Percentiles rank a stretch among this genome's conserved stretches.
Conservation (phyloP, 2,113 vertebrate species). For the Cranoglanis bouderius region DNA sequence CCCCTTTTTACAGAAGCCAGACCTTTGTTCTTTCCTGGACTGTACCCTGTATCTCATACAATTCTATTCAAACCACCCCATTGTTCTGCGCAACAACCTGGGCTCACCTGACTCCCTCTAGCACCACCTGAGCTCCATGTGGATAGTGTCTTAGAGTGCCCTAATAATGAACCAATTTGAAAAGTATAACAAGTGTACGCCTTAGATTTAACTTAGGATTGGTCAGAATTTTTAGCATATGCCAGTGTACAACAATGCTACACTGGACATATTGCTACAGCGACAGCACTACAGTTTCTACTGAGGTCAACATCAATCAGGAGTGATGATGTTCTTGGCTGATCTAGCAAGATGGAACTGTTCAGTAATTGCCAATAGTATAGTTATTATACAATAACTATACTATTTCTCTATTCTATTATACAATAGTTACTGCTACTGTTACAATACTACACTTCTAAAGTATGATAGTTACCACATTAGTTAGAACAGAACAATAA, state of each 20-base stretch:
- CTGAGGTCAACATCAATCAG: neutral
- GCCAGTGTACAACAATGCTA: neutral
- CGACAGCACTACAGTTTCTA: neutral
- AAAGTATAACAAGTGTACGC: neutral
- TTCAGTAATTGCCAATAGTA: neutral
- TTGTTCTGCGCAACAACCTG: neutral
- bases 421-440: neutral
- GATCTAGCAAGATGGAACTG: neutral
- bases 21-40: conserved; percentile 16
- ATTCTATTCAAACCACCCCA: neutral
- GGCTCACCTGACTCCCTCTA: conserved; percentile 1
- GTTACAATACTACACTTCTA: neutral
- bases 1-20: neutral
- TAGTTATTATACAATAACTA: neutral
- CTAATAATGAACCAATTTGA: neutral
- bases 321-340: neutral
- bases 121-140: neutral
- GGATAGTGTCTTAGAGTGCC: neutral
- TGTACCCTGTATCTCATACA: conserved; percentile 13
- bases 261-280: neutral
- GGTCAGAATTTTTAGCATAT: neutral
- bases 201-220: neutral
- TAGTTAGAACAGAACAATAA: neutral
- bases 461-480: no score
- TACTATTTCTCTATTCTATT: no score